These are phyloP conservation scores for Emydoidea blandingii DNA, from an alignment of 2,797 vertebrate species.

Conservation along the genomic window DNA sequence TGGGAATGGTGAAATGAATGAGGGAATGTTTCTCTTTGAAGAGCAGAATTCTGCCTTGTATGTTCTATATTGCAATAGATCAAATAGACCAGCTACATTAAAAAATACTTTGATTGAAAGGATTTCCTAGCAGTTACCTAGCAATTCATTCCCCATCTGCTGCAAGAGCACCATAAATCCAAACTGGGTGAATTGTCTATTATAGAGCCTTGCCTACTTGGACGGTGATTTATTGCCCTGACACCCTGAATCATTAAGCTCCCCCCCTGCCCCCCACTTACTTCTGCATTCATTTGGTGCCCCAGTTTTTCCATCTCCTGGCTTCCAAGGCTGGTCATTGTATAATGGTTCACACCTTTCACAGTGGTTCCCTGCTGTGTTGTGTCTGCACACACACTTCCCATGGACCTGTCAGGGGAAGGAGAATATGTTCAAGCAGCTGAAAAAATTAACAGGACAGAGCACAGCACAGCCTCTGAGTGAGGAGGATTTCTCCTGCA, in stretches of 20 bases:
- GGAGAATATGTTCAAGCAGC: background rate
- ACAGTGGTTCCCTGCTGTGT: slow-evolving; percentile 90
- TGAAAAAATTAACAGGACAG: background rate
- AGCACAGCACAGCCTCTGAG: accelerated
- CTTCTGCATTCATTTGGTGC: slow-evolving; percentile 89
- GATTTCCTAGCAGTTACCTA: background rate
- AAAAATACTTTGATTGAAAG: background rate
- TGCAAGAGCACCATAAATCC: background rate
- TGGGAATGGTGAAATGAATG: accelerated
- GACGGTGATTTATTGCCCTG: background rate
- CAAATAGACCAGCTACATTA: background rate
- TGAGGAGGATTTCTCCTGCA: background rate
- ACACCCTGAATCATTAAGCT: background rate
- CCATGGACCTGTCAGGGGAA: slow-evolving; percentile 83
- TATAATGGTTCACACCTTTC: slow-evolving; percentile 87
- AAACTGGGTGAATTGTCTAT: background rate
- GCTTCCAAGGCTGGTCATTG: slow-evolving; percentile 89
- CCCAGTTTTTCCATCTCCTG: slow-evolving; percentile 89
- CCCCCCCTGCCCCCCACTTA: slow-evolving; percentile 71
- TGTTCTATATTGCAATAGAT: background rate
- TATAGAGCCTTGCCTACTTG: background rate
- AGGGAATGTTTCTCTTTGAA: background rate
- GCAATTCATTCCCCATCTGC: slow-evolving; percentile 10
- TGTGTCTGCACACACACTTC: slow-evolving; percentile 88
- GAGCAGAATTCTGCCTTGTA: background rate